Percentiles rank a stretch among this genome's conserved stretches.
phyloP scores from a whole-genome alignment of 1,140 invertebrate species.

The Leptinotarsa lineolata region DNA sequence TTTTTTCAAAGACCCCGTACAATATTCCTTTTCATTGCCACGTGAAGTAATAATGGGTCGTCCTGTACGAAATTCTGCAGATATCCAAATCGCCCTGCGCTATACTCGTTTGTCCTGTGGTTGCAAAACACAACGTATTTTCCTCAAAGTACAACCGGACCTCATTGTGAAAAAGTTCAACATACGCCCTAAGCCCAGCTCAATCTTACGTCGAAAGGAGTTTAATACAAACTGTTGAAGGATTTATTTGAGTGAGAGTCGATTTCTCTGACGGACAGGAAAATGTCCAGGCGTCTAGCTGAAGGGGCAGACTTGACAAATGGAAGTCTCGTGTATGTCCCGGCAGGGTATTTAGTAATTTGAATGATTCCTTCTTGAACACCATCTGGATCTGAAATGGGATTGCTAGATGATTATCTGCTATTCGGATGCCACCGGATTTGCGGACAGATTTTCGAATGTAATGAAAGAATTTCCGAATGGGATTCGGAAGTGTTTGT shows the following conservation, averaged over 20 bases:
- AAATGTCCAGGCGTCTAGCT: slow-evolving; percentile 22
- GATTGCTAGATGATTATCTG: slow-evolving; percentile 29
- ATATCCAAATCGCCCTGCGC: no score
- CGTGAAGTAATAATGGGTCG: no score
- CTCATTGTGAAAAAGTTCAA: slow-evolving; percentile 5
- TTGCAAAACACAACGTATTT: slow-evolving; percentile 34
- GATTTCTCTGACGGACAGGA: slow-evolving; percentile 22
- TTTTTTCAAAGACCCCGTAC: no score
- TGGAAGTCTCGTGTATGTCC: slow-evolving; percentile 45
- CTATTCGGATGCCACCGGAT: slow-evolving; percentile 9
- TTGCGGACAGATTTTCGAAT: neutral
- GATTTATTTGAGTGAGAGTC: slow-evolving; percentile 16
- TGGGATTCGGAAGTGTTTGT: slow-evolving; percentile 5
- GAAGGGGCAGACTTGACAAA: slow-evolving; percentile 44
- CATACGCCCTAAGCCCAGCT: slow-evolving; percentile 9
- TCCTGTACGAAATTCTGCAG: no score
- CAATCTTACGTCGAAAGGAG: slow-evolving; percentile 1
- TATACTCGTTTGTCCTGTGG: slow-evolving; percentile 5
- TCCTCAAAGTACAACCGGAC: slow-evolving; percentile 3
- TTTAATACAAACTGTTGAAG: slow-evolving; percentile 18
- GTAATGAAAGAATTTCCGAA: slow-evolving; percentile 6
- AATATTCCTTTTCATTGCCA: no score
- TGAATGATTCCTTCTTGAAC: slow-evolving; percentile 46
- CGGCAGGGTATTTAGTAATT: slow-evolving; percentile 48
- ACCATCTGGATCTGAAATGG: slow-evolving; percentile 30